phyloP scores from a whole-genome alignment of 1,140 invertebrate genomes.

The Halyomorpha halys region DNA sequence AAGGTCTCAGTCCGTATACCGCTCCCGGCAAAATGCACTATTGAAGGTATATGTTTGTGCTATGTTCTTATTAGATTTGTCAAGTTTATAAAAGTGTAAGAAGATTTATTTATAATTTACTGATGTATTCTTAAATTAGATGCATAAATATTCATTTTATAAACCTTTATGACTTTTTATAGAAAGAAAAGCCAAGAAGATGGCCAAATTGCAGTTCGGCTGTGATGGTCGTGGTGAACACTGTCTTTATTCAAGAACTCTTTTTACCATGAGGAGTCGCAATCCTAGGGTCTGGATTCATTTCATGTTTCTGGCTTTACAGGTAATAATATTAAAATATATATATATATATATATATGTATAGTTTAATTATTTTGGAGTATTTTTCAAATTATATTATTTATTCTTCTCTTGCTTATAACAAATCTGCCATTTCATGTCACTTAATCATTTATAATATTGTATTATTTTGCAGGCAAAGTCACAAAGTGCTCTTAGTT shows the following conservation, averaged over 20 bases:
- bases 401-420: too few species aligned
- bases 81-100: too few species aligned
- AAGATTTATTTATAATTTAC: too few species aligned
- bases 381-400: too few species aligned
- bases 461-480: conserved; percentile 47
- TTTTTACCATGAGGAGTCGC: conserved; percentile 77
- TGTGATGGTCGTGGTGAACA: conserved; percentile 76
- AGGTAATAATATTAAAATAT: too few species aligned
- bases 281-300: conserved; percentile 86
- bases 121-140: too few species aligned
- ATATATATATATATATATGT: too few species aligned
- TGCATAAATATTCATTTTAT: conserved; percentile 2
- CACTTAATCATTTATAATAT: too few species aligned
- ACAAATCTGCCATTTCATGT: too few species aligned
- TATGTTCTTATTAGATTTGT: too few species aligned
- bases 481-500: conserved; percentile 67
- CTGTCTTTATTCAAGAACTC: conserved; percentile 77
- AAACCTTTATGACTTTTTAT: conserved; percentile 31
- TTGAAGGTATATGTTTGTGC: conserved; percentile 55
- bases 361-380: too few species aligned
- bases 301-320: conserved; percentile 86
- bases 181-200: conserved; percentile 74
- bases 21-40: conserved; percentile 80
- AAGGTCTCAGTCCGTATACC: conserved; percentile 73
- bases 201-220: conserved; percentile 77